These are phyloP conservation scores for Desoria tigrina DNA, from an alignment of 2,888 invertebrate genomes.

Conservation along the genomic window DNA sequence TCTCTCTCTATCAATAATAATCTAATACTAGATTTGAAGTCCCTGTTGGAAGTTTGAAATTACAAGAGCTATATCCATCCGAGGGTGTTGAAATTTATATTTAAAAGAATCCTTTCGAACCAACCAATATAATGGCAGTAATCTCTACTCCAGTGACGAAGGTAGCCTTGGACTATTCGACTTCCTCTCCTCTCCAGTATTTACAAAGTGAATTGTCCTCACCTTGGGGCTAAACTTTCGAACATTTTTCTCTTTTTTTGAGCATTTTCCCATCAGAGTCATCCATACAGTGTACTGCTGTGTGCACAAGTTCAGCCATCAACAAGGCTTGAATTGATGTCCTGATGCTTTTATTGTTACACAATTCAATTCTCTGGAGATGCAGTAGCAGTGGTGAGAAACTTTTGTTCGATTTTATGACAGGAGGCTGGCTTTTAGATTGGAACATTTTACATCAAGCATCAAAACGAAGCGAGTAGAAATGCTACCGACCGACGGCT, in stretches of 20 bases:
- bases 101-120: neutral
- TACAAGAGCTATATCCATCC: neutral
- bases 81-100: neutral
- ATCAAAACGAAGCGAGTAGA: neutral
- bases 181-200: conserved; percentile 5
- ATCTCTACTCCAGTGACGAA: neutral
- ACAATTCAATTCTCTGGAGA: conserved; percentile 47
- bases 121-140: neutral
- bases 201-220: conserved; percentile 24
- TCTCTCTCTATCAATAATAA: neutral
- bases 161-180: conserved; percentile 12
- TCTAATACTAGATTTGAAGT: neutral
- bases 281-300: conserved; percentile 13
- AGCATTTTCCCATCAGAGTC: conserved; percentile 39
- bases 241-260: conserved; percentile 20
- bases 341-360: conserved; percentile 44
- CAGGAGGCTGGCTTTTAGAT: neutral
- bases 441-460: neutral
- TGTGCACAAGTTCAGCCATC: conserved; percentile 41
- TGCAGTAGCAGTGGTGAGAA: conserved; percentile 10
- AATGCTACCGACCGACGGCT: too few relatives aligned
- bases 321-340: conserved; percentile 41
- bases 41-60: neutral
- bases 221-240: conserved; percentile 37
- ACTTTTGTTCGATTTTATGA: conserved; percentile 9